Conservation (phyloP, 2,797 vertebrate species). For the Parambassis ranga region DNA sequence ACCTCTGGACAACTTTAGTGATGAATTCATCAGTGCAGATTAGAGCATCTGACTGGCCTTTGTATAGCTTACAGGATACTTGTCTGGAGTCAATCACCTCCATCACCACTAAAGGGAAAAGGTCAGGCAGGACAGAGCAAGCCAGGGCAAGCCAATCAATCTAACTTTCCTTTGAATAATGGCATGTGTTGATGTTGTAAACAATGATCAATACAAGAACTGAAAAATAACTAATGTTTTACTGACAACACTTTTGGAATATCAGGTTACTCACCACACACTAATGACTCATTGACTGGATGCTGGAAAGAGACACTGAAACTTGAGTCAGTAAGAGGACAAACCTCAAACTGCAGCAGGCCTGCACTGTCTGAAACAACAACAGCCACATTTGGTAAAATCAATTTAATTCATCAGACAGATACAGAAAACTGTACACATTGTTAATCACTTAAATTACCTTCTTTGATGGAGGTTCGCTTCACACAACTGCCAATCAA, state of each 20-base stretch:
- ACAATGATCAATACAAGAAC: no score
- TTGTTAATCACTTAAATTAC: conserved; percentile 57
- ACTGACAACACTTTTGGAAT: no score
- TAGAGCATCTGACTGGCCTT: conserved; percentile 94
- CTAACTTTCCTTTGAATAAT: no score
- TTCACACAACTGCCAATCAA: conserved; percentile 97
- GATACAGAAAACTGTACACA: background rate
- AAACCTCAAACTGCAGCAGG: conserved; percentile 97
- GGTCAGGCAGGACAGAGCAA: background rate
- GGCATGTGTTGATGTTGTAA: no score
- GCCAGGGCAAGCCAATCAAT: no score
- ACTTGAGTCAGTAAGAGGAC: conserved; percentile 94
- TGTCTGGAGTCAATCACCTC: conserved; percentile 96
- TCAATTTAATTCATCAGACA: background rate
- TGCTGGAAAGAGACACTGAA: conserved; percentile 99
- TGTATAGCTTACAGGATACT: conserved; percentile 95
- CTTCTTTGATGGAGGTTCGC: conserved; percentile 91
- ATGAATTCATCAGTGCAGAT: conserved; percentile 99
- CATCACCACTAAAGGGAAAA: conserved; percentile 89
- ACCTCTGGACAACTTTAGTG: conserved; percentile 99
- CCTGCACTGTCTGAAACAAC: conserved; percentile 88
- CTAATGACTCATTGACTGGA: conserved; percentile 96
- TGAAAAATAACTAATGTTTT: no score
- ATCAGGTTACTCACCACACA: conserved; percentile 98
- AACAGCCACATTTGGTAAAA: background rate